Percentiles rank a stretch among this genome's conserved stretches.
phyloP scores from a whole-genome alignment of 2,797 vertebrate species.

The Myotis daubentonii region DNA sequence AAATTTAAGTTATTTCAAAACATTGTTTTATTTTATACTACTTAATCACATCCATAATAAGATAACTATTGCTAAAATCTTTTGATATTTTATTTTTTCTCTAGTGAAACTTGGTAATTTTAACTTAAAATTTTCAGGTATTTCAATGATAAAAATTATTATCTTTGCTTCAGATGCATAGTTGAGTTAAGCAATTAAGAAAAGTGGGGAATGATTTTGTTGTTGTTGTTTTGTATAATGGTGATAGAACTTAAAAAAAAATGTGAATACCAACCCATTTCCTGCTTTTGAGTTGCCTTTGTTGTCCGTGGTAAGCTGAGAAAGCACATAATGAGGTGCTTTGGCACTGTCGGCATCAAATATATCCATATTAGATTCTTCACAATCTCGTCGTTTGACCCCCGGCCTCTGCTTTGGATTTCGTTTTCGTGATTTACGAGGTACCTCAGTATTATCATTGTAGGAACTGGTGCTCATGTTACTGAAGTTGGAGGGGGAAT shows the following conservation, averaged over 20 bases:
- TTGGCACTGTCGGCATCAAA: constrained; percentile 99
- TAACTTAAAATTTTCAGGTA: constrained; percentile 61
- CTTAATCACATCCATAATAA: constrained; percentile 50
- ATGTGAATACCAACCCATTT: constrained; percentile 91
- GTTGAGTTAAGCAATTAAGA: constrained; percentile 71
- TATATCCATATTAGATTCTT: constrained; percentile 96
- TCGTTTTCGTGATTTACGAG: constrained; percentile 98
- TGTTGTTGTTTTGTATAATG: constrained; percentile 81
- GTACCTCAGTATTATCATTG: constrained; percentile 99
- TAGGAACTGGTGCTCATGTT: constrained; percentile 96
- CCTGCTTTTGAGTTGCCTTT: constrained; percentile 95
- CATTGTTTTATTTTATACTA: constrained; percentile 72
- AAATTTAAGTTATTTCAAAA: constrained; percentile 69
- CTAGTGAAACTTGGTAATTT: constrained; percentile 72
- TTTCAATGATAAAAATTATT: constrained; percentile 71
- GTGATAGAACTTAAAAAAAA: constrained; percentile 84
- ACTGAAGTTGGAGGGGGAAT: constrained; percentile 99
- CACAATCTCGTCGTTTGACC: constrained; percentile 90
- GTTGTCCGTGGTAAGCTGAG: constrained; percentile 96
- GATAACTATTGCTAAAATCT: constrained; percentile 49
- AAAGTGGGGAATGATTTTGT: constrained; percentile 78
- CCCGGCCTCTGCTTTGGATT: constrained; percentile 98
- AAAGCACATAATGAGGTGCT: constrained; percentile 99
- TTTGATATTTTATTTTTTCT: constrained; percentile 65
- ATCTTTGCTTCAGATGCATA: constrained; percentile 78